Percentiles rank a stretch among this genome's conserved stretches.
Evolutionary conservation across 2,797 vertebrate species (phyloP).

Genomic region (Galagoides demidoff): DNA sequence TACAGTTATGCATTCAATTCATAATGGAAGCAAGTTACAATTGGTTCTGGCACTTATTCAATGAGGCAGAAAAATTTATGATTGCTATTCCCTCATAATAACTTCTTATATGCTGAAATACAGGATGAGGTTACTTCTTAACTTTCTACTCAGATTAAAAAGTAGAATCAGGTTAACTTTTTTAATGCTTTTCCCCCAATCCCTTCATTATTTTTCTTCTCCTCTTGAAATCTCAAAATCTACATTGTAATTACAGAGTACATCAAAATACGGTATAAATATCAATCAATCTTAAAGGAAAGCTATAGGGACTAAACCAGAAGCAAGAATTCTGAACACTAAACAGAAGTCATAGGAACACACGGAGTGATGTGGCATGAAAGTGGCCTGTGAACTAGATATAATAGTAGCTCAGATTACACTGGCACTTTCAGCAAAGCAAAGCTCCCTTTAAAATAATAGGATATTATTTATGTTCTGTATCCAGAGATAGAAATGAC

Average conservation of each 20-base stretch:
- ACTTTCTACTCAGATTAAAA: background rate
- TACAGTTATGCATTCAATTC: background rate
- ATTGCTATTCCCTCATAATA: background rate
- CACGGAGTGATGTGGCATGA: background rate
- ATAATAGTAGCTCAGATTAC: background rate
- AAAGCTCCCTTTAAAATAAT: background rate
- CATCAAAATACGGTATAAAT: background rate
- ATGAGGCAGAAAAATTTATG: background rate
- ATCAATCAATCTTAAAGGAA: background rate
- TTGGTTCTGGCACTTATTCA: conserved; percentile 28
- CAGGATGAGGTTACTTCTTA: background rate
- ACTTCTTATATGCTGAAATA: background rate
- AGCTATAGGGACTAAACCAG: background rate
- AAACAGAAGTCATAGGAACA: background rate
- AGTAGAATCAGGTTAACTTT: background rate
- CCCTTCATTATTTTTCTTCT: background rate
- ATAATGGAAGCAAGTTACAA: background rate
- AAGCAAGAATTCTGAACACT: background rate
- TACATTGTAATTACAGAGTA: background rate
- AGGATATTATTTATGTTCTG: background rate
- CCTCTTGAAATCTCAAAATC: background rate
- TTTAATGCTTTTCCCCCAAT: background rate
- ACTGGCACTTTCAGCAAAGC: background rate
- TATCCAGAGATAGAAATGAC: background rate
- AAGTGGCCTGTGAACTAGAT: background rate